Percentiles rank a stretch among this genome's conserved stretches.
Evolutionary conservation across 2,113 vertebrate species (phyloP).

Genomic region (Neogale vison): DNA sequence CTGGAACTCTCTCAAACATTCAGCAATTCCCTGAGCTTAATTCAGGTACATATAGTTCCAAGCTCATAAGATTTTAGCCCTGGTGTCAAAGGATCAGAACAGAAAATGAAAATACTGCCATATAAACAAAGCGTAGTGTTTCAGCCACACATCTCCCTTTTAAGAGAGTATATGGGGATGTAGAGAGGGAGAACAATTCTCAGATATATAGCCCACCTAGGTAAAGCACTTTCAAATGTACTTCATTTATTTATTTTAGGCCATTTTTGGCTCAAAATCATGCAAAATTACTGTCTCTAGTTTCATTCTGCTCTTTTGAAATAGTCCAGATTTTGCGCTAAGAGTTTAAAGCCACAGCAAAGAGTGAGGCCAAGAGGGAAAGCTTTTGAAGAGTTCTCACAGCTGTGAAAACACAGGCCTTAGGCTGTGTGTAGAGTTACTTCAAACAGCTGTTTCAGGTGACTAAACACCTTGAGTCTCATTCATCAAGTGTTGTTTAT

Average conservation of each 20-base stretch:
- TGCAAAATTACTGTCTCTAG: conserved; percentile 89
- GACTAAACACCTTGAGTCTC: conserved; percentile 96
- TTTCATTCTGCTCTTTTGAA: conserved; percentile 91
- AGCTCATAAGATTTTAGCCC: conserved; percentile 71
- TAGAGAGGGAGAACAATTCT: conserved; percentile 75
- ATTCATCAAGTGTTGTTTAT: conserved; percentile 96
- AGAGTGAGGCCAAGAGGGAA: conserved; percentile 87
- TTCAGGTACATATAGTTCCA: conserved; percentile 83
- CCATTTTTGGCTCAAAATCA: conserved; percentile 89
- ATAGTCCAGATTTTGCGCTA: conserved; percentile 87
- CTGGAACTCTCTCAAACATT: conserved; percentile 78
- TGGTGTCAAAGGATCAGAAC: conserved; percentile 69
- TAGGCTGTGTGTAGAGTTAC: conserved; percentile 88
- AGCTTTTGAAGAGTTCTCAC: conserved; percentile 91
- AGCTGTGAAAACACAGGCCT: conserved; percentile 95
- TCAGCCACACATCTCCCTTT: conserved; percentile 75
- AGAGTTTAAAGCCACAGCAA: conserved; percentile 88
- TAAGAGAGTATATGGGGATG: conserved; percentile 67
- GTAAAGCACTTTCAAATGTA: conserved; percentile 89
- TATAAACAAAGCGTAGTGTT: conserved; percentile 80
- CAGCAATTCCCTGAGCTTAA: conserved; percentile 78
- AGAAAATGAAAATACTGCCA: conserved; percentile 80
- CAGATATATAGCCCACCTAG: conserved; percentile 93
- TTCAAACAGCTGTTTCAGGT: conserved; percentile 95
- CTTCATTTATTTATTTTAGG: conserved; percentile 92